Evolutionary conservation across 2,888 invertebrate species (phyloP).

Genomic region (Sinhomidia bicolor): DNA sequence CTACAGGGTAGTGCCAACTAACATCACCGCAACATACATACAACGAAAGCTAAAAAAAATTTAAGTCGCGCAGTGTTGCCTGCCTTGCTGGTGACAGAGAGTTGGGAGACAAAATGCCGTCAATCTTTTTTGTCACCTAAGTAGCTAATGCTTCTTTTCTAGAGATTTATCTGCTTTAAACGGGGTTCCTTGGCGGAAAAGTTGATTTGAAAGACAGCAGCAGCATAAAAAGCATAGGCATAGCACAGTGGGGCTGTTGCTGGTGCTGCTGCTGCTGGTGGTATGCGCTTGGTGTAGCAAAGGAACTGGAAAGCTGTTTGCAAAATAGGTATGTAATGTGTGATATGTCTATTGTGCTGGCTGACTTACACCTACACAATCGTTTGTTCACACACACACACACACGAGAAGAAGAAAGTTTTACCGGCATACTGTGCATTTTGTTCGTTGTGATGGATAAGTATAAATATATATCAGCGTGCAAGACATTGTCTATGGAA

Average conservation of each 20-base stretch:
- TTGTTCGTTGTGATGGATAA: neutral
- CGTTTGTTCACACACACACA: too few relatives aligned
- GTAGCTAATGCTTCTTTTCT: constrained; percentile 70
- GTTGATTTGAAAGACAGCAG: constrained; percentile 46
- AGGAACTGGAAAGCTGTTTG: neutral
- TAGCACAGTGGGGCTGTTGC: neutral
- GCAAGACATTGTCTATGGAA: too few relatives aligned
- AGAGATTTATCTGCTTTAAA: constrained; percentile 70
- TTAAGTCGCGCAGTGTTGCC: constrained; percentile 61
- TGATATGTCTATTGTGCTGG: neutral
- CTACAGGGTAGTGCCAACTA: too few relatives aligned
- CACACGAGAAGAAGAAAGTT: neutral
- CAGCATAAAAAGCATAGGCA: too few relatives aligned
- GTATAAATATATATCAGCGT: too few relatives aligned
- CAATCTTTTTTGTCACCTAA: constrained; percentile 74
- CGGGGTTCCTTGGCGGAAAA: constrained; percentile 34
- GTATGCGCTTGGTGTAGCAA: too few relatives aligned
- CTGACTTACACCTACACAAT: neutral
- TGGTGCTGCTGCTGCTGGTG: neutral
- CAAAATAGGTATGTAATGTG: neutral
- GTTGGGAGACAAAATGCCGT: constrained; percentile 70
- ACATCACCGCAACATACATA: neutral
- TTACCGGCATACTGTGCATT: neutral
- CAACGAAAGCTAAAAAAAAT: constrained; percentile 3
- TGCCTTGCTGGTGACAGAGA: too few relatives aligned